A percentile compares a stretch with the other conserved stretches of the same genome.
These are phyloP conservation scores for Dynastes grantii DNA, from an alignment of 2,888 invertebrate species.

Conservation along the genomic window DNA sequence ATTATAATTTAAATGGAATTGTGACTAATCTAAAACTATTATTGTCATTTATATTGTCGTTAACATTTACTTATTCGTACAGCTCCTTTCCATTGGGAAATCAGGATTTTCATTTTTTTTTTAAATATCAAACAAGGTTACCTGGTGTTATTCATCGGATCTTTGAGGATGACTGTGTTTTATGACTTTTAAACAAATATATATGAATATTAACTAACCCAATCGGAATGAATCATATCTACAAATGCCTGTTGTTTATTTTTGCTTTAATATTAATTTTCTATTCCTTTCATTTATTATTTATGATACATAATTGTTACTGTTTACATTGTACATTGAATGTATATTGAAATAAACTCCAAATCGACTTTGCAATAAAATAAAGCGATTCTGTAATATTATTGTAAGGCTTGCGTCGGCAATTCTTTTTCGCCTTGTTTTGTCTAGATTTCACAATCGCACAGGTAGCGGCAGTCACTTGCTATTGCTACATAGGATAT, in stretches of 20 bases:
- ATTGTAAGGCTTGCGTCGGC: not conserved
- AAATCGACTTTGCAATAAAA: not conserved
- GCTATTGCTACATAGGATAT: not conserved
- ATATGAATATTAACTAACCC: conserved; percentile 22
- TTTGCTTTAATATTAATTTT: not conserved
- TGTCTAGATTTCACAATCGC: conserved; percentile 3
- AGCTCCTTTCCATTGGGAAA: not conserved
- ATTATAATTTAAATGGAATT: no score
- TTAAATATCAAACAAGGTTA: not conserved
- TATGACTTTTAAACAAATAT: conserved; percentile 9
- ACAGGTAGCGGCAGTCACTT: not conserved
- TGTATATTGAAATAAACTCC: not conserved
- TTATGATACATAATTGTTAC: not conserved
- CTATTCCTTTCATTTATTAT: not conserved
- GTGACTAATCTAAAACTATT: no score
- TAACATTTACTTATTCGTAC: no score
- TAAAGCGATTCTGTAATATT: not conserved
- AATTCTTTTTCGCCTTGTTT: conserved; percentile 4
- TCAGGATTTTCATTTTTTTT: not conserved
- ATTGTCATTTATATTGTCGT: no score
- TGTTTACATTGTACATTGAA: not conserved
- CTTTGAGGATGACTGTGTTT: conserved; percentile 5
- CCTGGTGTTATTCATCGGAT: not conserved
- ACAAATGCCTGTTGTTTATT: not conserved
- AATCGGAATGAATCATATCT: conserved; percentile 4